phyloP scores from a whole-genome alignment of 2,888 invertebrate genomes.

The Lycophotia porphyrea region DNA sequence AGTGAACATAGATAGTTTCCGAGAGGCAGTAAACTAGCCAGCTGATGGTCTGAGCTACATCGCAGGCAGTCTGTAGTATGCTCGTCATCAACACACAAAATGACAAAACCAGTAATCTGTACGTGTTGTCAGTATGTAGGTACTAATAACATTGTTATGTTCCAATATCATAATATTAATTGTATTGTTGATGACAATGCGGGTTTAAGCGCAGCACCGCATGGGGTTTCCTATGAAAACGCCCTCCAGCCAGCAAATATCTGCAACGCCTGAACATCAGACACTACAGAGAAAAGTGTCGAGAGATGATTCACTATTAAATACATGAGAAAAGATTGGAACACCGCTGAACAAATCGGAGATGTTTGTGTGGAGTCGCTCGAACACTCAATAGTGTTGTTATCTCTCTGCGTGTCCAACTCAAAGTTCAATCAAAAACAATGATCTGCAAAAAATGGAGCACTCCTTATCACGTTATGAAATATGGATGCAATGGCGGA shows the following conservation, averaged over 20 bases:
- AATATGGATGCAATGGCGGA: slow-evolving; percentile 19
- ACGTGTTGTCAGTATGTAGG: not conserved
- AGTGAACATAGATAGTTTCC: not conserved
- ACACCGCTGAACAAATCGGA: not conserved
- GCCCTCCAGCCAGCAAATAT: too few relatives aligned
- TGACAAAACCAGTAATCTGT: not conserved
- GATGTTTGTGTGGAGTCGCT: not conserved
- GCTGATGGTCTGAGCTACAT: not conserved
- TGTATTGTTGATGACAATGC: not conserved
- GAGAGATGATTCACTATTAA: not conserved
- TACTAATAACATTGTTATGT: not conserved
- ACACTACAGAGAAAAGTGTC: not conserved
- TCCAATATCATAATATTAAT: not conserved
- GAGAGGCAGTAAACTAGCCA: slow-evolving; percentile 5
- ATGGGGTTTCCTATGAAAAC: not conserved
- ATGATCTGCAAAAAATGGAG: slow-evolving; percentile 39
- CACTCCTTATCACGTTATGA: slow-evolving; percentile 24
- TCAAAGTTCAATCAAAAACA: slow-evolving; percentile 36
- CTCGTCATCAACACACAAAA: not conserved
- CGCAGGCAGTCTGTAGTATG: not conserved
- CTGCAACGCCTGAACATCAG: not conserved
- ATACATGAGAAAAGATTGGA: not conserved
- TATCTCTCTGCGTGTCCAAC: slow-evolving; percentile 21
- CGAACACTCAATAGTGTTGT: not conserved
- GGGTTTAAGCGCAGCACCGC: not conserved